phyloP scores from a whole-genome alignment of 2,888 invertebrate genomes.

The Trissoscelio sp. region DNA sequence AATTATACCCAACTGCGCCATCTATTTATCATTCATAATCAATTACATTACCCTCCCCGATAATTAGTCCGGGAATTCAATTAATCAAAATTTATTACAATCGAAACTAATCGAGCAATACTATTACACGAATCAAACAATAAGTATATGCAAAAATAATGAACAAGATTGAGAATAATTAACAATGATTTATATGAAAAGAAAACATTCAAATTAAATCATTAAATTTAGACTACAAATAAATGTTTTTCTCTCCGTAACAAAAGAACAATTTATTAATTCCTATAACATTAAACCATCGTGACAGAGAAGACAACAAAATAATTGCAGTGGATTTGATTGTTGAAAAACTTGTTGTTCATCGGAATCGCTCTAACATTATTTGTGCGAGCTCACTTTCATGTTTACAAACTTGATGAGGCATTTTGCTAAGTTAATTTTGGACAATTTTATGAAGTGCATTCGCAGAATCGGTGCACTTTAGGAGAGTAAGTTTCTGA shows the following conservation, averaged over 20 bases:
- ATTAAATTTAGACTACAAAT: too few relatives aligned
- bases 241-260: too few relatives aligned
- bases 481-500: constrained; percentile 62
- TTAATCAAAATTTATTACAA: constrained; percentile 39
- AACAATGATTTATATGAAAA: too few relatives aligned
- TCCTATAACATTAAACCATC: too few relatives aligned
- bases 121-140: neutral
- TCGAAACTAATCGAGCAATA: constrained; percentile 8
- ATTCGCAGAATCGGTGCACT: constrained; percentile 62
- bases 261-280: too few relatives aligned
- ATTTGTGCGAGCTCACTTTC: constrained; percentile 29
- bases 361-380: constrained; percentile 5
- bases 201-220: too few relatives aligned
- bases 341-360: constrained; percentile 9
- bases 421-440: constrained; percentile 59
- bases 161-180: too few relatives aligned
- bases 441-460: constrained; percentile 58
- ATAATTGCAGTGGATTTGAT: too few relatives aligned
- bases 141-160: too few relatives aligned
- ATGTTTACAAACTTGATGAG: constrained; percentile 52
- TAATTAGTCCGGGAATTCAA: constrained; percentile 52
- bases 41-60: constrained; percentile 37
- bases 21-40: constrained; percentile 60
- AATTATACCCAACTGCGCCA: constrained; percentile 53
- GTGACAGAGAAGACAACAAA: too few relatives aligned